Percentiles rank a stretch among this genome's conserved stretches.
These are phyloP conservation scores for Lottia scabra DNA, from an alignment of 2,888 invertebrate genomes.

Conservation along the genomic window DNA sequence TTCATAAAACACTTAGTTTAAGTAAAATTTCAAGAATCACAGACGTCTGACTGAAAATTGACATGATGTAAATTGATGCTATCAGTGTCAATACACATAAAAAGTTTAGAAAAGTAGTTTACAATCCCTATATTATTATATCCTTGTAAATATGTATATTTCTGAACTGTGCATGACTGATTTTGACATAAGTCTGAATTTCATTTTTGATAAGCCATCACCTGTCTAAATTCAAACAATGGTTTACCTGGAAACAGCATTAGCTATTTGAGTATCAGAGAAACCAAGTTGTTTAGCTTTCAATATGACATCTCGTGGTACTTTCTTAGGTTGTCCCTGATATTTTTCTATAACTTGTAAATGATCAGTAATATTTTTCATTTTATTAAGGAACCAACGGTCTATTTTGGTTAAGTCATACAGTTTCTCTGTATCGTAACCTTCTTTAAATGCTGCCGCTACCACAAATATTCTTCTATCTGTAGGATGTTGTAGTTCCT, in stretches of 20 bases:
- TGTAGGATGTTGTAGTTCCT: conserved; percentile 90
- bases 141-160: too few relatives aligned
- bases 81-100: too few relatives aligned
- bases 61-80: too few relatives aligned
- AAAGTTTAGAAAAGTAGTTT: too few relatives aligned
- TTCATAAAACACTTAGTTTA: too few relatives aligned
- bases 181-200: too few relatives aligned
- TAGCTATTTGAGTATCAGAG: conserved; percentile 95
- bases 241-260: conserved; percentile 68
- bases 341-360: conserved; percentile 77
- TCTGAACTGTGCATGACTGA: too few relatives aligned
- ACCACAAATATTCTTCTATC: conserved; percentile 97
- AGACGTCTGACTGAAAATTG: too few relatives aligned
- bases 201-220: too few relatives aligned
- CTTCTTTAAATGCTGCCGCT: conserved; percentile 86
- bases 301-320: conserved; percentile 74
- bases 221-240: neutral
- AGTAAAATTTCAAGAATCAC: too few relatives aligned
- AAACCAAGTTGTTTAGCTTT: conserved; percentile 94
- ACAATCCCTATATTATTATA: too few relatives aligned
- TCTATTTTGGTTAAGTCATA: conserved; percentile 96
- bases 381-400: conserved; percentile 94
- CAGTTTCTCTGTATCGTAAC: conserved; percentile 85
- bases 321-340: conserved; percentile 45
- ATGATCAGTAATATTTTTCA: conserved; percentile 89